phyloP scores from a whole-genome alignment of 2,888 invertebrate genomes.

The Himalopsyche japonica region DNA sequence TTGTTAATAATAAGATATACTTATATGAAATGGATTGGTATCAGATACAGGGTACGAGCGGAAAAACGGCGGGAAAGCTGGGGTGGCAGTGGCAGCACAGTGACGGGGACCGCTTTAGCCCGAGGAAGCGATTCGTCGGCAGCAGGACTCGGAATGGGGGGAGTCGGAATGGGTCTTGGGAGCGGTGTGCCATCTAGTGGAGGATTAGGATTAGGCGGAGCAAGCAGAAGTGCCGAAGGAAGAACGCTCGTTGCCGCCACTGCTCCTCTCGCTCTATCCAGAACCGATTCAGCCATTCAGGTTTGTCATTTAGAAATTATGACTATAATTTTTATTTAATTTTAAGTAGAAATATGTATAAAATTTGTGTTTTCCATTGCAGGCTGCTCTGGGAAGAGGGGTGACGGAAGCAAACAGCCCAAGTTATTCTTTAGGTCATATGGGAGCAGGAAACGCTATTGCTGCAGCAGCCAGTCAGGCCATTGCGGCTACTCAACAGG shows the following conservation, averaged over 20 bases:
- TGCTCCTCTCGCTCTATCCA: conserved; percentile 50
- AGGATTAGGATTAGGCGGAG: conserved; percentile 57
- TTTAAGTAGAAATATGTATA: too few species aligned
- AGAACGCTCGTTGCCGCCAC: conserved; percentile 42
- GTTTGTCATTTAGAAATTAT: conserved; percentile 42
- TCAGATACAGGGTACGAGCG: conserved; percentile 65
- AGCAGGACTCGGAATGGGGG: not conserved
- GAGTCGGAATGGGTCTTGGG: conserved; percentile 60
- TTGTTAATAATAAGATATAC: not conserved
- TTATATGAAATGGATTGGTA: not conserved
- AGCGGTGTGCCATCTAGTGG: conserved; percentile 47
- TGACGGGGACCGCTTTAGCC: conserved; percentile 2
- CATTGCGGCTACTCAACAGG: conserved; percentile 92
- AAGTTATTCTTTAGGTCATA: conserved; percentile 75
- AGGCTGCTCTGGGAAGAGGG: conserved; percentile 57
- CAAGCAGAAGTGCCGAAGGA: conserved; percentile 44
- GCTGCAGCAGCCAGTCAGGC: conserved; percentile 95
- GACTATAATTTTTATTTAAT: too few species aligned
- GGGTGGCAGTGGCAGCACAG: conserved; percentile 45
- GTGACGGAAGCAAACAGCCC: conserved; percentile 47
- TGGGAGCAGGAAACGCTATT: conserved; percentile 86
- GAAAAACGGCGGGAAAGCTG: conserved; percentile 79
- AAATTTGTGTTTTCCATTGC: conserved; percentile 3
- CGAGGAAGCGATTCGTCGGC: not conserved
- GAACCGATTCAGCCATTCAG: conserved; percentile 57